These are phyloP conservation scores for Caretta caretta DNA, from an alignment of 2,113 vertebrate genomes.

Conservation along the genomic window DNA sequence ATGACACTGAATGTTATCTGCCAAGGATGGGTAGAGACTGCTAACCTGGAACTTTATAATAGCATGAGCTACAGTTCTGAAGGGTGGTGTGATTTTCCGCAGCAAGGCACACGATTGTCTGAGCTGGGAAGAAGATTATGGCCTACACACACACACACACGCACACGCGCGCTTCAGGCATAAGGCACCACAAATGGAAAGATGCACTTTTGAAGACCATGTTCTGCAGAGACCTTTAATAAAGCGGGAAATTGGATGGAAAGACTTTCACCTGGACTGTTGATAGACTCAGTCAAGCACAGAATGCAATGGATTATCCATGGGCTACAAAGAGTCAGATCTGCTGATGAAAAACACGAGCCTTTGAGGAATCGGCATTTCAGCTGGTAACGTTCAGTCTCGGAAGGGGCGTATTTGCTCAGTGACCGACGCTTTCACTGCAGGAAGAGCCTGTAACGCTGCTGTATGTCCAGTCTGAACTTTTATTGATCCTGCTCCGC, in stretches of 20 bases:
- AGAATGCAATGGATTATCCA: neutral
- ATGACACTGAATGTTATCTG: neutral
- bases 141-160: neutral
- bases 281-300: neutral
- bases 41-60: neutral
- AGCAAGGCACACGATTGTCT: neutral
- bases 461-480: neutral
- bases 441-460: neutral
- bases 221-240: neutral
- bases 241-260: neutral
- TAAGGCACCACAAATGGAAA: neutral
- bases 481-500: neutral
- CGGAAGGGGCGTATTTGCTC: neutral
- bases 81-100: accelerated
- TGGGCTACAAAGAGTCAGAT: neutral
- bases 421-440: neutral
- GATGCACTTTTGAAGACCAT: neutral
- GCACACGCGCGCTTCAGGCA: too few relatives aligned
- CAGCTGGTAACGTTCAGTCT: neutral
- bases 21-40: neutral
- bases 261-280: neutral
- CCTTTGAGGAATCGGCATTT: neutral
- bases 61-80: accelerated
- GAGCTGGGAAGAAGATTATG: neutral
- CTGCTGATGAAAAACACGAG: neutral